Evolutionary conservation across 2,113 vertebrate genomes (phyloP).

Genomic region (Pseudonaja textilis): DNA sequence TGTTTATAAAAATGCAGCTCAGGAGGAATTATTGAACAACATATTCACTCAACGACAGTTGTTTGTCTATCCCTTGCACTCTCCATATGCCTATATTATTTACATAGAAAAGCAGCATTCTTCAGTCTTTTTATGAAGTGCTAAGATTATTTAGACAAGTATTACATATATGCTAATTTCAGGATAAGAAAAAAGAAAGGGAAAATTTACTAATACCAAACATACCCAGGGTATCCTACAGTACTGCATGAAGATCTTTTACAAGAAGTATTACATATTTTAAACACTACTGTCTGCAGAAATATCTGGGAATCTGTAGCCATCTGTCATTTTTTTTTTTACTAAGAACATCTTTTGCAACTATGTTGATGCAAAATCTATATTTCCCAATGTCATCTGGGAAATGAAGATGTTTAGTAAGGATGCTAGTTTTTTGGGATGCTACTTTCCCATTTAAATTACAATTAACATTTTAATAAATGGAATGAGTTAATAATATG

Average conservation of each 20-base stretch:
- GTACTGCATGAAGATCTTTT: background rate
- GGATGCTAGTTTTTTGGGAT: background rate
- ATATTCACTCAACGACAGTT: background rate
- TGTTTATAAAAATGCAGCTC: background rate
- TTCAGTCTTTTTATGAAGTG: background rate
- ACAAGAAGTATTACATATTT: background rate
- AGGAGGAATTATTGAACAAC: background rate
- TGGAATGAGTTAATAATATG: background rate
- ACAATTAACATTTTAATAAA: background rate
- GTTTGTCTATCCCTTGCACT: background rate
- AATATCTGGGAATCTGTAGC: background rate
- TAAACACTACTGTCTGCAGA: background rate
- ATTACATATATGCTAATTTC: background rate
- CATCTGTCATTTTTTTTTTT: background rate
- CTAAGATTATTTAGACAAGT: background rate
- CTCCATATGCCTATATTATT: background rate
- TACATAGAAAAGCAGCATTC: background rate
- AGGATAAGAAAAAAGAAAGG: background rate
- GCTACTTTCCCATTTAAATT: background rate
- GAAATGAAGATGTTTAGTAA: background rate
- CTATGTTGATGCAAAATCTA: background rate
- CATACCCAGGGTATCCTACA: background rate
- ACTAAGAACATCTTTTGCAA: background rate
- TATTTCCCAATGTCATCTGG: background rate
- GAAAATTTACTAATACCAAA: background rate